Percentiles rank a stretch among this genome's conserved stretches.
Evolutionary conservation across 2,797 vertebrate genomes (phyloP).

Genomic region (Macropus fuliginosus): DNA sequence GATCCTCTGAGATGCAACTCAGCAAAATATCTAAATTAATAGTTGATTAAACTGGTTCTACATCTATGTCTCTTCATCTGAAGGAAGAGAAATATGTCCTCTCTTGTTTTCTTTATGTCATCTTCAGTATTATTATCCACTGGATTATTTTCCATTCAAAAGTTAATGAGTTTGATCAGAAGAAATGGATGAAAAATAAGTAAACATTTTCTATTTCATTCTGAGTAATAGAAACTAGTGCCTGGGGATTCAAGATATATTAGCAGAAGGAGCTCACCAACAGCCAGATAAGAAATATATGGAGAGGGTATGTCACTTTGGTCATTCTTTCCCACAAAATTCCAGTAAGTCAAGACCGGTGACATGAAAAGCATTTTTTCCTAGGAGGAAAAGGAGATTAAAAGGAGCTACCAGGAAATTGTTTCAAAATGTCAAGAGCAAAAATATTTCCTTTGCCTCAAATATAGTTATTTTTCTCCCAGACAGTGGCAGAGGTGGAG

Average conservation of each 20-base stretch:
- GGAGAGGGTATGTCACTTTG: not conserved
- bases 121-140: constrained; percentile 1
- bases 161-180: constrained; percentile 27
- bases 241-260: constrained; percentile 14
- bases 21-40: not conserved
- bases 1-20: not conserved
- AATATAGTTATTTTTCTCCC: constrained; percentile 2
- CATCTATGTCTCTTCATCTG: not conserved
- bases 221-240: not conserved
- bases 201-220: constrained; percentile 49
- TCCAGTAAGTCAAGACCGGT: not conserved
- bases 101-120: not conserved
- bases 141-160: constrained; percentile 25
- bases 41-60: not conserved
- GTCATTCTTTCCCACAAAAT: not conserved
- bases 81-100: constrained; percentile 12
- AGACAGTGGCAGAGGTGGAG: not conserved
- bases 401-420: constrained; percentile 1
- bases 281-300: constrained; percentile 12
- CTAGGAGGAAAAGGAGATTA: not conserved
- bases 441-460: constrained; percentile 16
- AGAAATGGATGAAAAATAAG: constrained; percentile 1
- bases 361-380: constrained; percentile 22
- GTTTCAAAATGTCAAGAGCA: constrained; percentile 30
- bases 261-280: not conserved